Percentiles rank a stretch among this genome's conserved stretches.
These are phyloP conservation scores for Lutjanus campechanus DNA, from an alignment of 2,797 vertebrate species.

Conservation along the genomic window DNA sequence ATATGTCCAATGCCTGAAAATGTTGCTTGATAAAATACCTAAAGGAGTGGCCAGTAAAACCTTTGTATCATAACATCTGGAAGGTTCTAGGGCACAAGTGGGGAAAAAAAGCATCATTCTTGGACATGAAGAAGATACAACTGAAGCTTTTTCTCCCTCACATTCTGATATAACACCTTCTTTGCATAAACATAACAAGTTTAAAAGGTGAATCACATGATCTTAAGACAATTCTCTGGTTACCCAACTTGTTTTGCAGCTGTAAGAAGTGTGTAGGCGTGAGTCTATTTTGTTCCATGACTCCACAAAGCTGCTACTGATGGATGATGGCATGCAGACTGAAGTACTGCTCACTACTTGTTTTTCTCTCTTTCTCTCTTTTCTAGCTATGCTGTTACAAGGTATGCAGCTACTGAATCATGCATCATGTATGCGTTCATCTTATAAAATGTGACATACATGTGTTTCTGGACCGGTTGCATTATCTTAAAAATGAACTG, in stretches of 20 bases:
- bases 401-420: not conserved
- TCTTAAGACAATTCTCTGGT: slow-evolving; percentile 37
- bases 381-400: not conserved
- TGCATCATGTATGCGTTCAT: not conserved
- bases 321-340: slow-evolving; percentile 24
- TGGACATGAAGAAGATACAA: slow-evolving; percentile 3
- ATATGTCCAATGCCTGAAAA: not conserved
- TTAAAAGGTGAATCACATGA: slow-evolving; percentile 16
- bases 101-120: not conserved
- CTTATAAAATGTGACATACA: not conserved
- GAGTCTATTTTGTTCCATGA: slow-evolving; percentile 31
- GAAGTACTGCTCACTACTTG: slow-evolving; percentile 7
- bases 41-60: not conserved
- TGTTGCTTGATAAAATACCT: not conserved
- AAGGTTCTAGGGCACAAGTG: not conserved
- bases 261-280: slow-evolving; percentile 33
- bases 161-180: not conserved
- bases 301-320: slow-evolving; percentile 24
- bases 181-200: slow-evolving; percentile 13
- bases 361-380: slow-evolving; percentile 8
- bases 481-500: not conserved
- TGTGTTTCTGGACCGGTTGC: not conserved
- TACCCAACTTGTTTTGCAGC: slow-evolving; percentile 48
- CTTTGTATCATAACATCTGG: not conserved
- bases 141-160: not conserved